Evolutionary conservation across 2,113 vertebrate species (phyloP).

Genomic region (Callopanchax toddi): DNA sequence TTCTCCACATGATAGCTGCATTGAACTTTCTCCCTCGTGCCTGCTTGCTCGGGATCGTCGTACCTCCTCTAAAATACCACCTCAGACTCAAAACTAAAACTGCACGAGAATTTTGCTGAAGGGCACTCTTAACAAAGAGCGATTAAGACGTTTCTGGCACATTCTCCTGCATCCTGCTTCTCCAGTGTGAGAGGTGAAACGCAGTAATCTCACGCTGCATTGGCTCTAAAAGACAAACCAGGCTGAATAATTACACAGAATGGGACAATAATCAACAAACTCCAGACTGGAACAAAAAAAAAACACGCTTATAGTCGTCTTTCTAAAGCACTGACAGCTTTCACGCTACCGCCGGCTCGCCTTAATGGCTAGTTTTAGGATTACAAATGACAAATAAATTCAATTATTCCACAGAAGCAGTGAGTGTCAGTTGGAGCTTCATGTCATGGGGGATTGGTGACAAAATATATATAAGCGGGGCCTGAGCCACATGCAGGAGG

Average conservation of each 20-base stretch:
- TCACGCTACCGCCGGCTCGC: neutral
- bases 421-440: constrained; percentile 11
- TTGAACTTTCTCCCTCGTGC: constrained; percentile 19
- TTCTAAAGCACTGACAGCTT: constrained; percentile 35
- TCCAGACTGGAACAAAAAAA: constrained; percentile 27
- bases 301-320: constrained; percentile 38
- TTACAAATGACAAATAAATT: constrained; percentile 55
- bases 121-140: constrained; percentile 61
- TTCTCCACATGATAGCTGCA: constrained; percentile 32
- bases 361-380: constrained; percentile 22
- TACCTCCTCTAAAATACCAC: constrained; percentile 28
- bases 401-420: constrained; percentile 49
- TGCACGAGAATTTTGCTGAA: constrained; percentile 57
- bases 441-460: neutral
- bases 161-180: constrained; percentile 42
- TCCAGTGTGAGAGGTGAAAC: constrained; percentile 60
- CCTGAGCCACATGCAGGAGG: constrained; percentile 32
- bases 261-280: constrained; percentile 57
- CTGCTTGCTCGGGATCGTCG: constrained; percentile 1
- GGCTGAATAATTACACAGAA: constrained; percentile 68
- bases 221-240: constrained; percentile 61
- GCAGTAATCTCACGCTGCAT: constrained; percentile 67
- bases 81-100: constrained; percentile 48
- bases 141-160: constrained; percentile 67
- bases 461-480: constrained; percentile 22